These are phyloP conservation scores for Dinothrombium tinctorium DNA, from an alignment of 1,140 invertebrate genomes.

Conservation along the genomic window DNA sequence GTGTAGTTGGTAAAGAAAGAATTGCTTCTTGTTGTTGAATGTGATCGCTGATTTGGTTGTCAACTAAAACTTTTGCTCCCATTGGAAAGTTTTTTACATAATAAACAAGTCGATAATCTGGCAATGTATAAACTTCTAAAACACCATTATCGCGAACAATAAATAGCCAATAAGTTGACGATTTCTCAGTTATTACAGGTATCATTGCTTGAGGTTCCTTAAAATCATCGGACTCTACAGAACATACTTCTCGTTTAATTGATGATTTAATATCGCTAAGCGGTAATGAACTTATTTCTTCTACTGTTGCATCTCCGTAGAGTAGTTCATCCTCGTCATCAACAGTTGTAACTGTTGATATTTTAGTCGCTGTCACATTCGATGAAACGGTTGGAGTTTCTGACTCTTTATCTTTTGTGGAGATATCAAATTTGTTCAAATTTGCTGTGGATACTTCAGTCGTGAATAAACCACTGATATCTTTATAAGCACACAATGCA, in stretches of 20 bases:
- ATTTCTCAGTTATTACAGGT: constrained; percentile 26
- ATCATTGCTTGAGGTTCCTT: neutral
- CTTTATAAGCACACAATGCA: constrained; percentile 27
- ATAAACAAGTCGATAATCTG: constrained; percentile 35
- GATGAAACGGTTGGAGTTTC: neutral
- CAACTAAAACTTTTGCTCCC: constrained; percentile 35
- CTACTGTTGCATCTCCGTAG: constrained; percentile 46
- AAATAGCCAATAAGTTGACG: constrained; percentile 66
- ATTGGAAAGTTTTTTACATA: constrained; percentile 38
- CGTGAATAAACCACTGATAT: constrained; percentile 62
- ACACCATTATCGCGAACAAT: constrained; percentile 62
- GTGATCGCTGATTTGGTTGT: constrained; percentile 18
- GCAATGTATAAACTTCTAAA: constrained; percentile 72
- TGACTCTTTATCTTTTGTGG: neutral
- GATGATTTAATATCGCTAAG: neutral
- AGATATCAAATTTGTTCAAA: constrained; percentile 9
- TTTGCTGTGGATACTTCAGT: constrained; percentile 17
- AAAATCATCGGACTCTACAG: neutral
- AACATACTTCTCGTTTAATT: neutral
- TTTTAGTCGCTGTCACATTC: neutral
- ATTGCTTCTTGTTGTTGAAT: neutral
- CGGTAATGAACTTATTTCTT: neutral
- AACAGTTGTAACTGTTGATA: constrained; percentile 9
- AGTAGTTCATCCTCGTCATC: constrained; percentile 34
- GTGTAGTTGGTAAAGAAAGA: constrained; percentile 26